Percentiles rank a stretch among this genome's conserved stretches.
These are phyloP conservation scores for Hydroisotoma schaefferi DNA, from an alignment of 2,888 invertebrate species.

Conservation along the genomic window DNA sequence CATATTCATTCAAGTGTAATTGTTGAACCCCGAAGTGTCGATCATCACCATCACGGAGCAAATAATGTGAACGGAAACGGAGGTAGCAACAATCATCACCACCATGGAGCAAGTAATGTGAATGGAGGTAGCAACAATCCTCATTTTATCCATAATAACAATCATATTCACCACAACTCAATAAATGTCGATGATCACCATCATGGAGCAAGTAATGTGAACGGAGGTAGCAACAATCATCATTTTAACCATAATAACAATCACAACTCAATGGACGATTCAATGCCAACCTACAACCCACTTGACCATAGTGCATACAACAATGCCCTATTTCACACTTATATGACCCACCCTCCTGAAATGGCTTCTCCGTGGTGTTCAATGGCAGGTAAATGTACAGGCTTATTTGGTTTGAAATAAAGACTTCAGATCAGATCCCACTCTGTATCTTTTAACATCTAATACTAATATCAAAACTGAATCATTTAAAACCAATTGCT, in stretches of 20 bases:
- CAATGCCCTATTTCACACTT: slow-evolving; percentile 38
- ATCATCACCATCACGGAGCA: not conserved
- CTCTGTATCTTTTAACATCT: too few species aligned
- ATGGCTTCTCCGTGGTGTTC: slow-evolving; percentile 35
- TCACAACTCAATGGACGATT: slow-evolving; percentile 41
- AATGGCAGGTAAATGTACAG: slow-evolving; percentile 38
- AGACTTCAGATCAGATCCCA: too few species aligned
- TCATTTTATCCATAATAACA: not conserved
- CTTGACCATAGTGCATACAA: slow-evolving; percentile 37
- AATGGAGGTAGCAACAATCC: too few species aligned
- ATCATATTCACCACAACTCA: slow-evolving; percentile 4
- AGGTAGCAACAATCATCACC: slow-evolving; percentile 10
- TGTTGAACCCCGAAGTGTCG: slow-evolving; percentile 27
- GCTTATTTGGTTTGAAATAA: too few species aligned
- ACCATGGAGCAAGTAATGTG: slow-evolving; percentile 14
- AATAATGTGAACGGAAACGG: not conserved
- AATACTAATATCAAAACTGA: too few species aligned
- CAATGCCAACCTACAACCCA: slow-evolving; percentile 38
- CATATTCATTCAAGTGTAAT: slow-evolving; percentile 38
- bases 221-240: slow-evolving; percentile 2
- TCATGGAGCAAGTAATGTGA: slow-evolving; percentile 10
- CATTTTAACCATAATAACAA: slow-evolving; percentile 12
- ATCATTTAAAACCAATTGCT: not conserved
- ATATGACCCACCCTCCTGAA: slow-evolving; percentile 41
- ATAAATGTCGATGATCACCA: slow-evolving; percentile 1